phyloP scores from a whole-genome alignment of 2,888 invertebrate genomes.

The Nymphalis c-album region DNA sequence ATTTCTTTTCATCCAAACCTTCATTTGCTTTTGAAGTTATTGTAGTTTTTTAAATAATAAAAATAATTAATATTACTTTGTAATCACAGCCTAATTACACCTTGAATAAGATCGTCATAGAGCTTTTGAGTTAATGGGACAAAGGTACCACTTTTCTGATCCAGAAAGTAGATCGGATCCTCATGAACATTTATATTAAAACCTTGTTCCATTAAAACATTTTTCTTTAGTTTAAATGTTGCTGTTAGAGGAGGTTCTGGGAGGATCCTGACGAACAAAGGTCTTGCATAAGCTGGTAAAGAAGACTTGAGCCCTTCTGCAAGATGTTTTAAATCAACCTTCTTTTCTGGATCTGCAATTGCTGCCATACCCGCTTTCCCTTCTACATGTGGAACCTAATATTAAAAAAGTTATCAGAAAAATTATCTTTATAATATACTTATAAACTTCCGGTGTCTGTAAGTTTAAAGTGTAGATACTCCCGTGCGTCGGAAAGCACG shows the following conservation, averaged over 20 bases:
- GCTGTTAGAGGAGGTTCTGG: constrained; percentile 88
- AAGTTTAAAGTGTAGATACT: too few relatives aligned
- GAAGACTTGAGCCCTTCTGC: constrained; percentile 69
- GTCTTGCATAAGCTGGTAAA: constrained; percentile 91
- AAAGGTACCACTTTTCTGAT: constrained; percentile 70
- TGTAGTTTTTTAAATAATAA: too few relatives aligned
- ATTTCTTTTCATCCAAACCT: neutral
- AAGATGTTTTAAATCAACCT: constrained; percentile 81
- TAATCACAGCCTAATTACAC: constrained; percentile 76
- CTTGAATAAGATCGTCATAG: constrained; percentile 73
- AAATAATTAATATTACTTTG: too few relatives aligned
- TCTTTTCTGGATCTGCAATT: constrained; percentile 87
- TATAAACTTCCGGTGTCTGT: too few relatives aligned
- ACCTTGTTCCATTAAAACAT: constrained; percentile 90
- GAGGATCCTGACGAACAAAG: constrained; percentile 91
- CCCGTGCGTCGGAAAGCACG: too few relatives aligned
- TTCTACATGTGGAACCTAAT: constrained; percentile 87
- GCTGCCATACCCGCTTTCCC: constrained; percentile 97
- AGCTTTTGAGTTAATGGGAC: constrained; percentile 71
- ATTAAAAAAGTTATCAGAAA: neutral
- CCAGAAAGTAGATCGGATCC: constrained; percentile 87
- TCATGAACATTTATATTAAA: constrained; percentile 84
- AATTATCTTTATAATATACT: too few relatives aligned
- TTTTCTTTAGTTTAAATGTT: constrained; percentile 96
- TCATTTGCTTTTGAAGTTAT: neutral